Conservation (phyloP, 2,113 vertebrate species). For the Saguinus imperator region DNA sequence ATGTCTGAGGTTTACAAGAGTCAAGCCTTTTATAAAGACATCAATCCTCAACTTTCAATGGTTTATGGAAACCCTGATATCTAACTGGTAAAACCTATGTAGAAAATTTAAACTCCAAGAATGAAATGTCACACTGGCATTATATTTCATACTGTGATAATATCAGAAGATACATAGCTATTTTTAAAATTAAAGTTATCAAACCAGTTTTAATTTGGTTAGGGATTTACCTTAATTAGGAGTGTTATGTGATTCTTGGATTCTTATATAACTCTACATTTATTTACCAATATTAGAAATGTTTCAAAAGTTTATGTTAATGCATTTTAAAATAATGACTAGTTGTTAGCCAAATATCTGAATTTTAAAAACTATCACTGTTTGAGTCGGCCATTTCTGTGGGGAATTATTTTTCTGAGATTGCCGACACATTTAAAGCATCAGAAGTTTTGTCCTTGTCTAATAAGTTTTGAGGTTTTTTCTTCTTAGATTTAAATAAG, state of each 20-base stretch:
- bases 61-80: background rate
- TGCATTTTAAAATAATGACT: background rate
- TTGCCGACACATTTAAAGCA: background rate
- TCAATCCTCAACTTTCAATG: background rate
- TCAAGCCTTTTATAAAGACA: background rate
- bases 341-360: background rate
- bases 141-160: background rate
- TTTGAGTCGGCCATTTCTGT: background rate
- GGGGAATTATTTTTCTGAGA: conserved; percentile 12
- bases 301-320: background rate
- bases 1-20: background rate
- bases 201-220: background rate
- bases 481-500: background rate
- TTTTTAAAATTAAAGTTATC: conserved; percentile 23
- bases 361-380: background rate
- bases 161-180: background rate
- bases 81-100: background rate
- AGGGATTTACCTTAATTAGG: background rate
- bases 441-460: background rate
- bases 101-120: conserved; percentile 18
- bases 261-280: conserved; percentile 12
- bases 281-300: background rate
- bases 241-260: background rate
- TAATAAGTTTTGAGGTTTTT: conserved; percentile 42
- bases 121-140: background rate